Percentiles rank a stretch among this genome's conserved stretches.
Evolutionary conservation across 1,140 invertebrate genomes (phyloP).

Genomic region (Nomia melanderi): DNA sequence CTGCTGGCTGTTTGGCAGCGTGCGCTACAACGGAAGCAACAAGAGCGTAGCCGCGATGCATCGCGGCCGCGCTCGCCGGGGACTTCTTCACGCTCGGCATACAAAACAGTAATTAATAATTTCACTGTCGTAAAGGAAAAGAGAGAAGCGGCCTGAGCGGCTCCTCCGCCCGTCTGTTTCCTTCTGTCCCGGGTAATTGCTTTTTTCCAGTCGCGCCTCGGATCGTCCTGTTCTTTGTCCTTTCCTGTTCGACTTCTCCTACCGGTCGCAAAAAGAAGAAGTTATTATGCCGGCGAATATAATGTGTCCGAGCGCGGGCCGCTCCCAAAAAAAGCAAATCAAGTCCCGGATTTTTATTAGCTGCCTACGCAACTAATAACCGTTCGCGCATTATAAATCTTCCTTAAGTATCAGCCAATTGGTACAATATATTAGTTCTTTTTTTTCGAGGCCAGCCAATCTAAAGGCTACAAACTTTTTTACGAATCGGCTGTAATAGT

Average conservation of each 20-base stretch:
- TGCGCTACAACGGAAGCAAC: not conserved
- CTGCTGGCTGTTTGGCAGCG: slow-evolving; percentile 7
- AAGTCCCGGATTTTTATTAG: not conserved
- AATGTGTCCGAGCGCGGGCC: too few species aligned
- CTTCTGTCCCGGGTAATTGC: slow-evolving; percentile 64
- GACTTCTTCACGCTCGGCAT: slow-evolving; percentile 59
- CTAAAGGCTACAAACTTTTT: too few species aligned
- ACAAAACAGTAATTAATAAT: slow-evolving; percentile 76
- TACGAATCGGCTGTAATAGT: too few species aligned
- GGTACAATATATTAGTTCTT: too few species aligned
- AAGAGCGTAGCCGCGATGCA: not conserved
- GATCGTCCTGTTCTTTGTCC: not conserved
- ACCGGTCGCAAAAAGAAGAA: slow-evolving; percentile 3
- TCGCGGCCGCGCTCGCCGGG: not conserved
- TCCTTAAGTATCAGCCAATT: too few species aligned
- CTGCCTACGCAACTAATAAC: too few species aligned
- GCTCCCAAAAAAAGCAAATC: not conserved
- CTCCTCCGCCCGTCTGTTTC: slow-evolving; percentile 32
- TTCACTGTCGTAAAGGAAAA: slow-evolving; percentile 70
- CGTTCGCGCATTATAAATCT: too few species aligned
- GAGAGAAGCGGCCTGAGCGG: slow-evolving; percentile 38
- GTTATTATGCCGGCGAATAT: not conserved
- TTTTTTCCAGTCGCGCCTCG: slow-evolving; percentile 56
- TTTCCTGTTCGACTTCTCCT: not conserved
- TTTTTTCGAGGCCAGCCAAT: too few species aligned